phyloP scores from a whole-genome alignment of 37 sponge, comb jelly and placozoan genomes.

The Agelas oroides region DNA sequence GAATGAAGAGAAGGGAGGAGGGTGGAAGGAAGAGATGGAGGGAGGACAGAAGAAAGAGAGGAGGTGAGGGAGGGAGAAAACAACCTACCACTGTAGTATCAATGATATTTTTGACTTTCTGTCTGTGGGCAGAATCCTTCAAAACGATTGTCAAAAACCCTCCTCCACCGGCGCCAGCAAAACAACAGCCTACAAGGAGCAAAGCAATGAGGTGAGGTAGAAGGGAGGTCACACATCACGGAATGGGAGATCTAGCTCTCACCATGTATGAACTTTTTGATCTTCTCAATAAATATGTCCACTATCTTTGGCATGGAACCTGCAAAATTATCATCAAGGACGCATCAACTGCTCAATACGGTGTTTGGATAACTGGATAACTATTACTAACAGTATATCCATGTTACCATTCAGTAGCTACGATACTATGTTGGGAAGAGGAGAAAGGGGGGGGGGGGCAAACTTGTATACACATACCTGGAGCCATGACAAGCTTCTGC shows the following conservation, averaged over 20 bases:
- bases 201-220: background rate
- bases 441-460: too few species aligned
- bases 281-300: constrained; percentile 6
- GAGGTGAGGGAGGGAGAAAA: background rate
- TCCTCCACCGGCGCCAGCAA: constrained; percentile 90
- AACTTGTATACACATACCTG: constrained; percentile 33
- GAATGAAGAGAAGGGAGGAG: too few species aligned
- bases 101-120: constrained; percentile 40
- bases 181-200: constrained; percentile 47
- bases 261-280: constrained; percentile 29
- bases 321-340: background rate
- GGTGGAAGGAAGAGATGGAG: too few species aligned
- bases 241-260: background rate
- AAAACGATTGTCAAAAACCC: constrained; percentile 72
- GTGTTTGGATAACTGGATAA: too few species aligned
- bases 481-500: constrained; percentile 88
- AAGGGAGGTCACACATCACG: background rate
- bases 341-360: background rate
- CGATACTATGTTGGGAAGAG: too few species aligned
- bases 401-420: too few species aligned
- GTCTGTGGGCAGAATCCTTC: constrained; percentile 46
- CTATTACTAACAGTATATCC: too few species aligned
- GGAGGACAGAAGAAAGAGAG: too few species aligned
- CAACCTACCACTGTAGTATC: constrained; percentile 42
- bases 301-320: constrained; percentile 41